Conservation (phyloP, 1,140 invertebrate species). For the Cherax destructor region DNA sequence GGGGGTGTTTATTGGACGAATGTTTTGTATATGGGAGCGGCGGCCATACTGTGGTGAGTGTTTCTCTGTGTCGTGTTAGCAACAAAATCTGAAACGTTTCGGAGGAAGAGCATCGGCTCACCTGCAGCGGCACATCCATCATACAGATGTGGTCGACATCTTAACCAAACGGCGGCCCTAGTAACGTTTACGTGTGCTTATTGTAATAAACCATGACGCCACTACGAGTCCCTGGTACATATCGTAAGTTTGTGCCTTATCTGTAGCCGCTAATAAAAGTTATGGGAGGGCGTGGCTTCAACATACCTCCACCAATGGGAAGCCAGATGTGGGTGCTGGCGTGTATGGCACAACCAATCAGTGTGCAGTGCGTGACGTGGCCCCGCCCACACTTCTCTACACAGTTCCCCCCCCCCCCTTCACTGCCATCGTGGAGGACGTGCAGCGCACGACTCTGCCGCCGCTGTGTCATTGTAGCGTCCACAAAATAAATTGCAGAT, state of each 20-base stretch:
- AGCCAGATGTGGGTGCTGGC: background rate
- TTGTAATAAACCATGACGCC: background rate
- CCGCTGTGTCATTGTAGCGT: slow-evolving; percentile 41
- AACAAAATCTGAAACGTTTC: background rate
- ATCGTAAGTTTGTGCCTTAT: slow-evolving; percentile 31
- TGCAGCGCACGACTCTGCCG: background rate
- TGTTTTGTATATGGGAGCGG: too few species aligned
- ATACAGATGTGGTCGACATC: background rate
- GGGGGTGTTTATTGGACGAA: too few species aligned
- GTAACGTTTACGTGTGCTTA: background rate
- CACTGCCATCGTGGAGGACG: background rate
- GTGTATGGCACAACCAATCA: background rate
- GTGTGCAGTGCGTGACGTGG: background rate
- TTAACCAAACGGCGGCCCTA: background rate
- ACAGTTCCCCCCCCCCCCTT: background rate
- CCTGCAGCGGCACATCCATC: background rate
- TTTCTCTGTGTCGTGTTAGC: too few species aligned
- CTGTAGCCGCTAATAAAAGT: slow-evolving; percentile 27
- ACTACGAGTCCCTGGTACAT: background rate
- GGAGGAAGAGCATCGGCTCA: background rate
- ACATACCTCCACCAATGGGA: background rate
- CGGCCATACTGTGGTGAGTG: background rate
- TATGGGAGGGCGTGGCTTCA: slow-evolving; percentile 6
- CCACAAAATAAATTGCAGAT: slow-evolving; percentile 28
- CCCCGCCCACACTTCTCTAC: background rate